A percentile compares a stretch with the other conserved stretches of the same genome.
Conservation (phyloP, 2,888 invertebrate species). For the Amiota minor region DNA sequence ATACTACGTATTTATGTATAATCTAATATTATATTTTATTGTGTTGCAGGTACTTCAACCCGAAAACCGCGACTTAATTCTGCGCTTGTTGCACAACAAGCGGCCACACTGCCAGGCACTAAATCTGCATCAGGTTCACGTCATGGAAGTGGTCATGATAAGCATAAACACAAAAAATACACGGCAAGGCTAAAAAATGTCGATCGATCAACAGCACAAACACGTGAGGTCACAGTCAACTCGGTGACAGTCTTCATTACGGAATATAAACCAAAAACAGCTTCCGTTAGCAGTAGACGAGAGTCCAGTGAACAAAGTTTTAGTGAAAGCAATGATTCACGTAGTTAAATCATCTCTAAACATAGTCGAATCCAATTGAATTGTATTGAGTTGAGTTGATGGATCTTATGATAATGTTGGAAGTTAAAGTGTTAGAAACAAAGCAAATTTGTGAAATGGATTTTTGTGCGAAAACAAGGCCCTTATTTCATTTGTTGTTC, state of each 20-base stretch:
- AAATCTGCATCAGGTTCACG: constrained; percentile 71
- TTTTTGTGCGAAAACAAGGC: neutral
- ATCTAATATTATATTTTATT: neutral
- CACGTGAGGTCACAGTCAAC: constrained; percentile 96
- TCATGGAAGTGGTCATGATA: constrained; percentile 74
- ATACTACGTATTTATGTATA: too few relatives aligned
- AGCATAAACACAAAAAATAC: constrained; percentile 77
- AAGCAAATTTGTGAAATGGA: neutral
- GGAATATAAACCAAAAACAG: constrained; percentile 89
- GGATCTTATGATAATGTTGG: too few relatives aligned
- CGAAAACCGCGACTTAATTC: constrained; percentile 96
- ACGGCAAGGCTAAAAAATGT: constrained; percentile 92
- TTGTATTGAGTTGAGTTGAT: too few relatives aligned
- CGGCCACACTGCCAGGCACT: constrained; percentile 80
- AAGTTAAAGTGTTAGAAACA: too few relatives aligned
- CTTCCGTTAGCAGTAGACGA: constrained; percentile 67
- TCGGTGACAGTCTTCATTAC: constrained; percentile 98
- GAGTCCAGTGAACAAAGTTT: constrained; percentile 74
- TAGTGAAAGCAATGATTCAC: constrained; percentile 74
- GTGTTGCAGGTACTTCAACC: constrained; percentile 83
- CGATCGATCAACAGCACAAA: constrained; percentile 92
- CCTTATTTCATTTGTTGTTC: too few relatives aligned
- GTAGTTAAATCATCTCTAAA: constrained; percentile 67
- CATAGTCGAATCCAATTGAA: too few relatives aligned
- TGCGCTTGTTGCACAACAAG: constrained; percentile 96